Base-by-base conservation (phyloP, 2,888 invertebrate genomes). In the Muscina levida region DNA sequence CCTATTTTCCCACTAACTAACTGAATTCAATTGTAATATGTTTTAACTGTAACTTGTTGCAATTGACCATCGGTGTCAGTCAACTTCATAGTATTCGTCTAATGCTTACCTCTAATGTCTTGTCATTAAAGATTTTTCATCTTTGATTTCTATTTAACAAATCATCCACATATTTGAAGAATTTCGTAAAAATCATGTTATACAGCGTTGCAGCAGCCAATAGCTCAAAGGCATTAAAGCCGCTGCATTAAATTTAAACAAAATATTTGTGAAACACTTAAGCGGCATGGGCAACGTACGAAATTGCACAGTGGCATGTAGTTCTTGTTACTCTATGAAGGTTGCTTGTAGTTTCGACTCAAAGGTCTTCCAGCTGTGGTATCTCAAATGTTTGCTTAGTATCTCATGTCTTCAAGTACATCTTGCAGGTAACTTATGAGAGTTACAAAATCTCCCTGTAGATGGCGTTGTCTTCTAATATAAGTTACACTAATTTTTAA, bases 251-350 rank as follows among this genome's bases (percentile, higher is more conserved):
- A 66, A 71, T 5, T 46, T 26, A 24, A 46, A 31, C 56, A 59
- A 80, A 74, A 67, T 81, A 68, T 81, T 81, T 77, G 57, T 73
- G 77, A 72, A 81, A 77, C 73, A 81, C 74, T 73, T 53, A 24
- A 5, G 19, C 44, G 44, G 11, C 22, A 22, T 31, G 31, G 51
- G 15, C 46, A 46, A 17, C 46, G 44, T 44, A 53, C 42, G 15
- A 70, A 39, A 57, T 19, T 19, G 22, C 26, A 42, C 57, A 66
- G 22, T 22, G 39, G 31, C 66, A 53, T 48, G 8, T 37, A n/a
- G 46, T 26, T 24, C 4, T 19, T 59, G 39, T 39, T 68, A 26
- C 42, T 42, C 37, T 67, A n/a, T n/a, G n/a, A n/a, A n/a, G n/a
- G n/a, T n/a, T n/a, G n/a, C n/a, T n/a, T n/a, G n/a, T n/a, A n/a